Conservation (phyloP, 2,888 invertebrate species). For the Toxonevra muliebris region DNA sequence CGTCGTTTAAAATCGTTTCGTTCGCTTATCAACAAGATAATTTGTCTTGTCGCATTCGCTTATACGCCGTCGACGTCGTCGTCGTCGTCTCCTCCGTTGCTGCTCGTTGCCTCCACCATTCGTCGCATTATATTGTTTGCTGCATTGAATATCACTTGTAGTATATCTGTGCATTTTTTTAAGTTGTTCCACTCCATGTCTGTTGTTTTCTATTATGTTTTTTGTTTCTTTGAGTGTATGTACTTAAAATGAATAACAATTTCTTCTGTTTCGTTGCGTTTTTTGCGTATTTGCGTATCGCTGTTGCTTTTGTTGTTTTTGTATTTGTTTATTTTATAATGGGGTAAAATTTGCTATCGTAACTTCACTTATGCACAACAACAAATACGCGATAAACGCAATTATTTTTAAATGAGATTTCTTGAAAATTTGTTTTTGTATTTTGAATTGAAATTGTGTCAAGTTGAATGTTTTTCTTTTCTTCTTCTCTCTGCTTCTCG, state of each 20-base stretch:
- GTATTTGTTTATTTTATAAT: neutral
- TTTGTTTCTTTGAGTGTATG: neutral
- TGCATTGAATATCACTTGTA: no score
- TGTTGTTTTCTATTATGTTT: neutral
- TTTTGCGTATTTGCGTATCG: neutral
- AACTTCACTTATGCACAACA: conserved; percentile 13
- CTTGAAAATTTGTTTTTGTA: neutral
- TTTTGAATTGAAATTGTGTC: neutral
- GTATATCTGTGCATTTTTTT: neutral
- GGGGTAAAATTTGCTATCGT: conserved; percentile 14
- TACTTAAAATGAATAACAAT: conserved; percentile 12
- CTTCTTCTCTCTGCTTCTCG: no score
- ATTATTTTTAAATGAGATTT: conserved; percentile 20
- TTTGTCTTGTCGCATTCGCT: conserved; percentile 17
- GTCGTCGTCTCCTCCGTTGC: neutral
- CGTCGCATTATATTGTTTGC: no score
- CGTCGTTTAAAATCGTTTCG: neutral
- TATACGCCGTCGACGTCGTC: neutral
- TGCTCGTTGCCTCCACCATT: neutral
- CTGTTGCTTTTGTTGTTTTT: neutral
- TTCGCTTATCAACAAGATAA: conserved; percentile 13
- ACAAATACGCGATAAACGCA: conserved; percentile 24
- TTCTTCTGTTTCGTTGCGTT: no score
- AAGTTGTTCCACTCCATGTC: neutral
- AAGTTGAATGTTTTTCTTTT: neutral